These are phyloP conservation scores for Casuarius casuarius DNA, from an alignment of 2,113 vertebrate species.

Conservation along the genomic window DNA sequence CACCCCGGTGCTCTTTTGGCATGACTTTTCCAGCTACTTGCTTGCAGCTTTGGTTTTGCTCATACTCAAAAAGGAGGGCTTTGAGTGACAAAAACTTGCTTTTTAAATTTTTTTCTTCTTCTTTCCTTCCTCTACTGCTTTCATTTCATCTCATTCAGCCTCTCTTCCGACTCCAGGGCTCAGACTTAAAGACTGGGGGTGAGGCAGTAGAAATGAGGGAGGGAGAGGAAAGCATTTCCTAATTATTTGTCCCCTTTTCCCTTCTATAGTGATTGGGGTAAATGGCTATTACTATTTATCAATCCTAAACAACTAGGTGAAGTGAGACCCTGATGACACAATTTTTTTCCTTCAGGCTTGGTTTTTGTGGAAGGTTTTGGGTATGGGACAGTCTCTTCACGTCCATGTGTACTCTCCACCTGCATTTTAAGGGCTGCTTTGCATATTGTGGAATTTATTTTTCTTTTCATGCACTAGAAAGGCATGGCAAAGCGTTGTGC, in stretches of 20 bases:
- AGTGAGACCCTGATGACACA: fast-evolving
- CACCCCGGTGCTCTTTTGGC: no score
- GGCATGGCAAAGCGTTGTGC: no score
- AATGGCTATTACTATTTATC: neutral
- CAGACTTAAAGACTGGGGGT: no score
- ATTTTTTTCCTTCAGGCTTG: neutral
- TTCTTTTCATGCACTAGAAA: fast-evolving
- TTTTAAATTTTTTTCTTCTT: neutral
- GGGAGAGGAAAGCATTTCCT: neutral
- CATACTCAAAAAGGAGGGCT: fast-evolving
- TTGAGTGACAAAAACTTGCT: fast-evolving
- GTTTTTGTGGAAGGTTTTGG: neutral
- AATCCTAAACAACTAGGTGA: neutral
- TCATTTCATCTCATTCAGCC: fast-evolving
- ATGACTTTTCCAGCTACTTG: no score
- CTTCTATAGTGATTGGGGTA: neutral
- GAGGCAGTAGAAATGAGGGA: neutral
- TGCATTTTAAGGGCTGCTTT: neutral
- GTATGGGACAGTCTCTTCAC: fast-evolving
- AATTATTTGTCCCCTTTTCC: fast-evolving
- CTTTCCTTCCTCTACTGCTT: fast-evolving
- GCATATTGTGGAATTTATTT: neutral
- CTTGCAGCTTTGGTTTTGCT: no score
- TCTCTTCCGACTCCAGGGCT: neutral
- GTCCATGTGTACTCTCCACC: neutral